Conservation (phyloP, 2,797 vertebrate species). For the Lithobates sylvaticus region DNA sequence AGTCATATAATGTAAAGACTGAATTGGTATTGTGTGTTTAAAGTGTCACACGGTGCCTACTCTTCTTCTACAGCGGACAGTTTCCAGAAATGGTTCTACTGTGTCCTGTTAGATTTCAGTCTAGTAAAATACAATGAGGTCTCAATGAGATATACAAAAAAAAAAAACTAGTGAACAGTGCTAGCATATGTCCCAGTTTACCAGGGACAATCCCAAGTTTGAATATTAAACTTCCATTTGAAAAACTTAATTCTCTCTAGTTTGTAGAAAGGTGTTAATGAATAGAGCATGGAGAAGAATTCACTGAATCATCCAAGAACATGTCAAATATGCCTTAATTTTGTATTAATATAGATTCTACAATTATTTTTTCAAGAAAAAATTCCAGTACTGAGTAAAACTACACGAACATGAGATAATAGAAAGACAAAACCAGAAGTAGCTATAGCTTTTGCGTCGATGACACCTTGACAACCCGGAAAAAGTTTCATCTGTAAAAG, state of each 20-base stretch:
- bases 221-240: not conserved
- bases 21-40: not conserved
- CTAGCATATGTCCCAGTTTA: not conserved
- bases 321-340: not conserved
- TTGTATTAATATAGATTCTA: not conserved
- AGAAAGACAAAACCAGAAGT: not conserved
- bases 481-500: too few species aligned
- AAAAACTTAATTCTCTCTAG: not conserved
- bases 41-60: not conserved
- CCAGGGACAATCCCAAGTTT: not conserved
- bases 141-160: constrained; percentile 8
- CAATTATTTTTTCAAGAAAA: not conserved
- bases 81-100: not conserved
- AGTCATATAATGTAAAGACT: not conserved
- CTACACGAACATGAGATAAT: not conserved
- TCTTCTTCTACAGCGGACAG: not conserved
- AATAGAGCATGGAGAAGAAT: not conserved
- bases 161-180: not conserved
- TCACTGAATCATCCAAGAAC: not conserved
- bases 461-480: not conserved
- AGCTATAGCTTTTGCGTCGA: not conserved
- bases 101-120: not conserved
- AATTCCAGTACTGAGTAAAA: too few species aligned
- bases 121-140: not conserved
- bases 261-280: not conserved